Percentiles rank a stretch among this genome's conserved stretches.
phyloP scores from a whole-genome alignment of 2,113 vertebrate species.

The Macquaria ambigua region DNA sequence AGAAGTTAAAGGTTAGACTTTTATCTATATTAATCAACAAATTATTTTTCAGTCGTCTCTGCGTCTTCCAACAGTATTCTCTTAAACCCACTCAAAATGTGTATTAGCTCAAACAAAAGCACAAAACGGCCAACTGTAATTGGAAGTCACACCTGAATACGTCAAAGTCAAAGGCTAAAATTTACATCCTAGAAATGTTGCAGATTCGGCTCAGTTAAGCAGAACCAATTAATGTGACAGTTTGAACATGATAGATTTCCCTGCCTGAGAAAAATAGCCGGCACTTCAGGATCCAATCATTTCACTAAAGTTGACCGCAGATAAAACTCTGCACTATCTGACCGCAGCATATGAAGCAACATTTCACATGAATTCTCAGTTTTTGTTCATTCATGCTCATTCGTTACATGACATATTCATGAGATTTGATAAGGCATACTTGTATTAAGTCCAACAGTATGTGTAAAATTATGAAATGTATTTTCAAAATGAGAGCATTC shows the following conservation, averaged over 20 bases:
- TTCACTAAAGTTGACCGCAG: slow-evolving; percentile 52
- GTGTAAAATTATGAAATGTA: background rate
- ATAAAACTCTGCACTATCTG: slow-evolving; percentile 46
- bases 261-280: slow-evolving; percentile 56
- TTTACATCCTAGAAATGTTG: slow-evolving; percentile 78
- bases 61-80: slow-evolving; percentile 42
- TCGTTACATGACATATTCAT: background rate
- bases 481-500: background rate
- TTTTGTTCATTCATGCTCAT: background rate
- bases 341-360: slow-evolving; percentile 4
- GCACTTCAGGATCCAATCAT: slow-evolving; percentile 55
- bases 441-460: background rate
- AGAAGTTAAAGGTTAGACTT: background rate
- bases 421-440: background rate
- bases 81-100: slow-evolving; percentile 33
- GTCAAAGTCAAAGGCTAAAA: slow-evolving; percentile 76
- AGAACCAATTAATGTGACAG: slow-evolving; percentile 85
- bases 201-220: slow-evolving; percentile 81
- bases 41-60: background rate
- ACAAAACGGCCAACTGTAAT: slow-evolving; percentile 66
- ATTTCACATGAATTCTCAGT: background rate
- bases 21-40: slow-evolving; percentile 4
- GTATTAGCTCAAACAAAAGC: slow-evolving; percentile 46
- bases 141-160: slow-evolving; percentile 81
- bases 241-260: slow-evolving; percentile 82